Percentiles rank a stretch among this genome's conserved stretches.
Evolutionary conservation across 2,888 invertebrate genomes (phyloP).

Genomic region (Taenaris catops): DNA sequence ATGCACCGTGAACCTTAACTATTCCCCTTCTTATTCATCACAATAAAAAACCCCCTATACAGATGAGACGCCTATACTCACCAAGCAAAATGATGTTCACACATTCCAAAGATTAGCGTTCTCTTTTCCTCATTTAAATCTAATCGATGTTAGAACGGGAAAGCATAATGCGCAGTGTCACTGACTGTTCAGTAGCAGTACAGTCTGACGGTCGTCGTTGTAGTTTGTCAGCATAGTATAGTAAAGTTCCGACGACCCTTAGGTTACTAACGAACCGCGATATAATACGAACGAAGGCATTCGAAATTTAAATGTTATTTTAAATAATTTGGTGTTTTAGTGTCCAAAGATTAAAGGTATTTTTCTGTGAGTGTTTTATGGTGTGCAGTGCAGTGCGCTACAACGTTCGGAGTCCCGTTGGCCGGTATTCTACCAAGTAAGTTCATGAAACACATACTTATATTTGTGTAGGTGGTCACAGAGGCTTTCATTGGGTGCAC

Average conservation of each 20-base stretch:
- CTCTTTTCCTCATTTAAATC: slow-evolving; percentile 37
- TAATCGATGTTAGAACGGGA: slow-evolving; percentile 42
- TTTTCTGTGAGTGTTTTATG: slow-evolving; percentile 29
- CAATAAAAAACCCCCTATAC: slow-evolving; percentile 31
- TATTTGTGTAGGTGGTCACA: slow-evolving; percentile 36
- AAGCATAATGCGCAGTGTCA: slow-evolving; percentile 65
- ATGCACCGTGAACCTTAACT: slow-evolving; percentile 51
- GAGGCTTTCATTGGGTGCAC: slow-evolving; percentile 17
- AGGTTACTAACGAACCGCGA: slow-evolving; percentile 25
- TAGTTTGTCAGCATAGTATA: slow-evolving; percentile 30
- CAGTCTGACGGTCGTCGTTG: slow-evolving; percentile 46
- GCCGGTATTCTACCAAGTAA: slow-evolving; percentile 53
- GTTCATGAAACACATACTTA: slow-evolving; percentile 39
- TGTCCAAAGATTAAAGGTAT: slow-evolving; percentile 24
- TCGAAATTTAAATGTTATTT: slow-evolving; percentile 45
- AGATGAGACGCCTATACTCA: slow-evolving; percentile 45
- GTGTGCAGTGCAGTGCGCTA: slow-evolving; percentile 34
- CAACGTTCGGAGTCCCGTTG: slow-evolving; percentile 56
- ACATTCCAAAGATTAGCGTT: slow-evolving; percentile 54
- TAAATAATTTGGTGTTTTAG: slow-evolving; percentile 29
- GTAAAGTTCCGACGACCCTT: slow-evolving; percentile 19
- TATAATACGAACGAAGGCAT: slow-evolving; percentile 52
- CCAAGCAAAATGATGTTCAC: slow-evolving; percentile 48
- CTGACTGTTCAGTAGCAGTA: slow-evolving; percentile 63
- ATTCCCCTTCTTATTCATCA: slow-evolving; percentile 30